Evolutionary conservation across 2,888 invertebrate species (phyloP), one percentile per base, ranked within the genome.

Genomic region (Tenthredo amoena): DNA sequence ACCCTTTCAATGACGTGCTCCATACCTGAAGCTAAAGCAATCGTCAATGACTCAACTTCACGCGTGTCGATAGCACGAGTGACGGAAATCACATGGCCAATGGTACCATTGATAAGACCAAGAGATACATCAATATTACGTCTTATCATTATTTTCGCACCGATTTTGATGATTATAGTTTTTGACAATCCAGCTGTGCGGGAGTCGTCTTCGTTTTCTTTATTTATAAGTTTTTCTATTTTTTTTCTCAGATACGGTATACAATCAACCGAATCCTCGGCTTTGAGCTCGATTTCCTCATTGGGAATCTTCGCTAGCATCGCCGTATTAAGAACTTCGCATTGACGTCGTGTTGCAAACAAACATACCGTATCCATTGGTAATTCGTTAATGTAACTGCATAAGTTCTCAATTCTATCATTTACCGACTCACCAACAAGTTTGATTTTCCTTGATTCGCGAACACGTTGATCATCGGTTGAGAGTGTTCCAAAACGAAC

Each of bases 331-430:
- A 91, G 85, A 83, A 87, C 87, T 76, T 89, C 82, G 87, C 91
- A 91, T 88, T 90, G 88, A 50, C 90, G 84, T 86, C 88, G 86
- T 9, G 90, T 91, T 10, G 91, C 88, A 34, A 91, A 86, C 84
- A 91, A 88, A 84, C 89, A 91, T 86, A 91, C 88, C 21, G 90
- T 87, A 87, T 89, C 88, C 34, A 83, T 47, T 31, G 90, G 88
- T 84, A 91, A 87, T 21, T 85, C 79, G 34, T 85, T 85, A 9
- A 90, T 87, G 71, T 86, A 87, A 84, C 88, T 65, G 65, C 87
- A 88, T 71, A 89, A 87, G 84, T 89, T 86, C 50, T 74, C 15
- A 50, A 88, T 84, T 85, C 87, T 87, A 37, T 84, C 84, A 72
- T 83, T 84, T 71, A 74, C 84, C n/a, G 81, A 40, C 3, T 72